Conservation (phyloP, 2,888 invertebrate genomes). For the Phortica magna region DNA sequence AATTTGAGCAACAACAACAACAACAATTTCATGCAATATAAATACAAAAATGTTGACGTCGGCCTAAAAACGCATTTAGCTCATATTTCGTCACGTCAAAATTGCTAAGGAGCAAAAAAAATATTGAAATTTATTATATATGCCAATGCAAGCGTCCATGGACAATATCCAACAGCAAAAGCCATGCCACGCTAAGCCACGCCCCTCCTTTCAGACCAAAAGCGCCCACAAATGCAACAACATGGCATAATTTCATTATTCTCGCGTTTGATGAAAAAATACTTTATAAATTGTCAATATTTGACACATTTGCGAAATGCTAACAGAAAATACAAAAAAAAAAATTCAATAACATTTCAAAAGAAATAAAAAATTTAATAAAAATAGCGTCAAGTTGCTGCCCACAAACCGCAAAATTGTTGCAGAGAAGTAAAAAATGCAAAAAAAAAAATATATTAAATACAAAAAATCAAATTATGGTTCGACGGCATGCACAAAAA, state of each 20-base stretch:
- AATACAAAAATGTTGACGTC: slow-evolving; percentile 48
- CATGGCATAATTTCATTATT: slow-evolving; percentile 22
- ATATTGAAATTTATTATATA: slow-evolving; percentile 22
- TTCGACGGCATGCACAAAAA: background rate
- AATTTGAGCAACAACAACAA: slow-evolving; percentile 32
- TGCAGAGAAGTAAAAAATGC: background rate
- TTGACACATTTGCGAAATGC: slow-evolving; percentile 64
- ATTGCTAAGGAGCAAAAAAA: slow-evolving; percentile 43
- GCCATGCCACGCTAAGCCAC: background rate
- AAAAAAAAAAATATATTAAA: background rate
- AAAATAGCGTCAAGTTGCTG: background rate
- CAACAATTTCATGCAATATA: slow-evolving; percentile 43
- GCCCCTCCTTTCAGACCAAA: slow-evolving; percentile 39
- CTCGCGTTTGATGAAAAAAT: slow-evolving; percentile 7
- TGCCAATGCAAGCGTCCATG: slow-evolving; percentile 19
- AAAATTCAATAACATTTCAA: slow-evolving; percentile 19
- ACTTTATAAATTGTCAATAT: slow-evolving; percentile 67
- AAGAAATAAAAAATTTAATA: slow-evolving; percentile 13
- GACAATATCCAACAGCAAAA: background rate
- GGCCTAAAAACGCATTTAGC: slow-evolving; percentile 68
- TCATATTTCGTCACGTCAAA: slow-evolving; percentile 67
- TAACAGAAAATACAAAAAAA: slow-evolving; percentile 41
- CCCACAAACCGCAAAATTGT: slow-evolving; percentile 25
- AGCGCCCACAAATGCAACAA: slow-evolving; percentile 41
- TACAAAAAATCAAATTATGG: background rate